A percentile compares a stretch with the other conserved stretches of the same genome.
phyloP scores from a whole-genome alignment of 2,888 invertebrate species.

The Cryptosula pallasiana region DNA sequence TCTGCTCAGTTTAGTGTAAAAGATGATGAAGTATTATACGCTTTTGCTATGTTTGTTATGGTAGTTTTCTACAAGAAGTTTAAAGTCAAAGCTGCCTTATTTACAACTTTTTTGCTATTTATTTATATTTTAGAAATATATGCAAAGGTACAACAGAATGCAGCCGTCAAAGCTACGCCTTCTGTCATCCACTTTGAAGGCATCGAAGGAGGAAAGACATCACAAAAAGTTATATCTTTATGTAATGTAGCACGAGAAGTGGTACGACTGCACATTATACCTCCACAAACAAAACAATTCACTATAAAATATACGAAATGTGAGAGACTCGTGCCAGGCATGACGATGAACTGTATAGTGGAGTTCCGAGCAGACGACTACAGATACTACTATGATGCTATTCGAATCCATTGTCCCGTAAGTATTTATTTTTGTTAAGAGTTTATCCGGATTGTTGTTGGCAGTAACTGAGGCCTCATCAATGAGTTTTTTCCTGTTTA shows the following conservation, averaged over 20 bases:
- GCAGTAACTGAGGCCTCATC: too few relatives aligned
- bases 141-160: slow-evolving; percentile 45
- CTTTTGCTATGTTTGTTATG: too few relatives aligned
- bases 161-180: slow-evolving; percentile 46
- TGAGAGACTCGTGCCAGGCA: slow-evolving; percentile 48
- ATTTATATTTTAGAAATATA: slow-evolving; percentile 44
- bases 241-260: slow-evolving; percentile 50
- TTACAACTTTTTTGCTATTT: too few relatives aligned
- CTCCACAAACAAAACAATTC: slow-evolving; percentile 51
- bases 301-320: slow-evolving; percentile 49
- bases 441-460: background rate
- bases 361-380: slow-evolving; percentile 51
- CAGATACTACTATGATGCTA: slow-evolving; percentile 52
- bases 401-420: slow-evolving; percentile 49
- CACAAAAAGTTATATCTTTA: slow-evolving; percentile 37
- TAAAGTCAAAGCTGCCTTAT: too few relatives aligned
- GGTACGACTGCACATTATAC: slow-evolving; percentile 49
- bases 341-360: slow-evolving; percentile 46
- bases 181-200: slow-evolving; percentile 49
- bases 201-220: slow-evolving; percentile 44
- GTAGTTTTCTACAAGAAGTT: too few relatives aligned
- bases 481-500: too few relatives aligned
- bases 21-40: too few relatives aligned
- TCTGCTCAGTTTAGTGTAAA: too few relatives aligned
- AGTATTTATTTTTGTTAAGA: slow-evolving; percentile 22